These are phyloP conservation scores for Thelaira solivaga DNA, from an alignment of 2,888 invertebrate species.

Conservation along the genomic window DNA sequence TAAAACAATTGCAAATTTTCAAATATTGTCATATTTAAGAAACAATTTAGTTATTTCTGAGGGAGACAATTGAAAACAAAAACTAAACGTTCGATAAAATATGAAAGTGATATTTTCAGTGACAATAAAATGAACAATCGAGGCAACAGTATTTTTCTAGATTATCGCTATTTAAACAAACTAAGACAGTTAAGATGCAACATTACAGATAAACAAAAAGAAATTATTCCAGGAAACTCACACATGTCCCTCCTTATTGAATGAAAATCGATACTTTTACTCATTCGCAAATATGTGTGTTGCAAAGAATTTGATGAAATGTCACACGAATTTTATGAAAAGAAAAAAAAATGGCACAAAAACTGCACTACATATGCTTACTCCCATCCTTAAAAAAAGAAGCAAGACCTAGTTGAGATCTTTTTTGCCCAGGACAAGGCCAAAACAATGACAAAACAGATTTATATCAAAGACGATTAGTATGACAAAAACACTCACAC, in stretches of 20 bases:
- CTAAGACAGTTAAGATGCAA: conserved; percentile 30
- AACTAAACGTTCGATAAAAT: conserved; percentile 19
- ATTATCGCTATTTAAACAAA: conserved; percentile 19
- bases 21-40: conserved; percentile 36
- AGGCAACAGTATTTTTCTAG: conserved; percentile 3
- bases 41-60: not conserved
- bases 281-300: not conserved
- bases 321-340: conserved; percentile 36
- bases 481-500: conserved; percentile 54
- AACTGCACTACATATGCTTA: conserved; percentile 28
- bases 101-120: conserved; percentile 50
- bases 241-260: not conserved
- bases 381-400: conserved; percentile 18
- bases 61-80: not conserved
- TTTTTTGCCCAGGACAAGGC: conserved; percentile 34
- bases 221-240: conserved; percentile 18
- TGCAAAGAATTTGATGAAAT: conserved; percentile 20
- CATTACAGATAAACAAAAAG: conserved; percentile 32
- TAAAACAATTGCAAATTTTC: conserved; percentile 39
- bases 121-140: conserved; percentile 44
- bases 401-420: conserved; percentile 5
- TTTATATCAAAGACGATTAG: conserved; percentile 59
- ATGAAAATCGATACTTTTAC: conserved; percentile 56
- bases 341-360: not conserved
- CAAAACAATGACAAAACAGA: conserved; percentile 12